Percentiles rank a stretch among this genome's conserved stretches.
Conservation (phyloP, 2,888 invertebrate genomes). For the Stramonita haemastoma region DNA sequence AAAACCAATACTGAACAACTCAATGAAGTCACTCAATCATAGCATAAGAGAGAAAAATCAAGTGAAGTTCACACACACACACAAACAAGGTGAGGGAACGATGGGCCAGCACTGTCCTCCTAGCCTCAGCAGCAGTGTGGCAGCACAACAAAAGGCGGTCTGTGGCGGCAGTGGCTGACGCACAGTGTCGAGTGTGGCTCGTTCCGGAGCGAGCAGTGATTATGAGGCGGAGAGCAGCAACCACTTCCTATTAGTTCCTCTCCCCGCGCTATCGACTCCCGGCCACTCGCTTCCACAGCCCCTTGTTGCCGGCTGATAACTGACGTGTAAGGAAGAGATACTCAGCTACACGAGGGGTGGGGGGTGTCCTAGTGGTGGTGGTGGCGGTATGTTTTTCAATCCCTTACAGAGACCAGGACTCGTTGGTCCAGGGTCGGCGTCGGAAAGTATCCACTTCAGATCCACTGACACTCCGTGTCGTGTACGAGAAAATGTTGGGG, state of each 20-base stretch:
- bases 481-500: no score
- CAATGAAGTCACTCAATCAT: no score
- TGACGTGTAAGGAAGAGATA: constrained; percentile 2
- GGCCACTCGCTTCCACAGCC: background rate
- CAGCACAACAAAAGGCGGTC: background rate
- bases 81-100: no score
- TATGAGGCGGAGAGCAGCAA: constrained; percentile 27
- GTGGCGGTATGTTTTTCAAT: constrained; percentile 1
- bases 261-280: background rate
- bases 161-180: background rate
- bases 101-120: no score
- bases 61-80: no score
- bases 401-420: background rate
- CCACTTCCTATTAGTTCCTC: constrained; percentile 41
- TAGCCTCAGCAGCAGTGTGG: background rate
- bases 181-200: background rate
- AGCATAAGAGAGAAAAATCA: no score
- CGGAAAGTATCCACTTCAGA: constrained; percentile 14
- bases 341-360: background rate
- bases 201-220: constrained; percentile 32
- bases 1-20: no score
- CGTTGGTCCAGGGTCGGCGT: background rate
- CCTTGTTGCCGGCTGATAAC: constrained; percentile 10
- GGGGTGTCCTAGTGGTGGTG: background rate
- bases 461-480: no score